These are phyloP conservation scores for Dendroctonus valens DNA, from an alignment of 1,140 invertebrate genomes.

Conservation along the genomic window DNA sequence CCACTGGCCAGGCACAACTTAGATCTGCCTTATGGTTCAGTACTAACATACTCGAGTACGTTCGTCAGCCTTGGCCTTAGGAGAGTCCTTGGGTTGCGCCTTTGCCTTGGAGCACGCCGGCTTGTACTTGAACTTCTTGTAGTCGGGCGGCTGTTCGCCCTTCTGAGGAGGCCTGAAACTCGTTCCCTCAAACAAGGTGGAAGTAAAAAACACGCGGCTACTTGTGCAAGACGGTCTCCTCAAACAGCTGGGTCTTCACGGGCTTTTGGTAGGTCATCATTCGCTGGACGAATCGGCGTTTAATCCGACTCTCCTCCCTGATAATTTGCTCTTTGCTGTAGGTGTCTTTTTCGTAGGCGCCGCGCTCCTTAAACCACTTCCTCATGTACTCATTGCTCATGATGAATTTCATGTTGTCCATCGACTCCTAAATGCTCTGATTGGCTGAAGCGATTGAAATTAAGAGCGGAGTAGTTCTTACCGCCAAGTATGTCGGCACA, in stretches of 20 bases:
- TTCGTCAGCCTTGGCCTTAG: too few relatives aligned
- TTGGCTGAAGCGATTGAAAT: not conserved
- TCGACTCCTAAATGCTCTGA: slow-evolving; percentile 21
- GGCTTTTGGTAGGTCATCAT: slow-evolving; percentile 40
- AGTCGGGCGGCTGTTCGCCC: not conserved
- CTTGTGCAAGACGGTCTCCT: slow-evolving; percentile 21
- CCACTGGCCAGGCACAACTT: too few relatives aligned
- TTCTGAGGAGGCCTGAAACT: not conserved
- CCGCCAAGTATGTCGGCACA: slow-evolving; percentile 39
- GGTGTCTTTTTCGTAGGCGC: slow-evolving; percentile 41
- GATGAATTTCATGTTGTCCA: slow-evolving; percentile 37
- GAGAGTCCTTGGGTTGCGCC: too few relatives aligned
- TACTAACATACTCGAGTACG: too few relatives aligned
- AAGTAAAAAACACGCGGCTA: not conserved
- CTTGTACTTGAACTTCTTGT: slow-evolving; percentile 21
- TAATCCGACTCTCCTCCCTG: slow-evolving; percentile 39
- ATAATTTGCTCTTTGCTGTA: slow-evolving; percentile 40
- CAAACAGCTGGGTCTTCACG: slow-evolving; percentile 28
- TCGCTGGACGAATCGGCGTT: slow-evolving; percentile 39
- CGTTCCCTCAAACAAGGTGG: not conserved
- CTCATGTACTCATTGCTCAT: slow-evolving; percentile 44
- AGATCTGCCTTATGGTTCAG: too few relatives aligned
- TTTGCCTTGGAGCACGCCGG: slow-evolving; percentile 9
- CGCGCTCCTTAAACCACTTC: slow-evolving; percentile 44
- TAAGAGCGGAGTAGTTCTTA: slow-evolving; percentile 10